phyloP scores from a whole-genome alignment of 2,888 invertebrate genomes.

The Pseudolycoriella hygida region DNA sequence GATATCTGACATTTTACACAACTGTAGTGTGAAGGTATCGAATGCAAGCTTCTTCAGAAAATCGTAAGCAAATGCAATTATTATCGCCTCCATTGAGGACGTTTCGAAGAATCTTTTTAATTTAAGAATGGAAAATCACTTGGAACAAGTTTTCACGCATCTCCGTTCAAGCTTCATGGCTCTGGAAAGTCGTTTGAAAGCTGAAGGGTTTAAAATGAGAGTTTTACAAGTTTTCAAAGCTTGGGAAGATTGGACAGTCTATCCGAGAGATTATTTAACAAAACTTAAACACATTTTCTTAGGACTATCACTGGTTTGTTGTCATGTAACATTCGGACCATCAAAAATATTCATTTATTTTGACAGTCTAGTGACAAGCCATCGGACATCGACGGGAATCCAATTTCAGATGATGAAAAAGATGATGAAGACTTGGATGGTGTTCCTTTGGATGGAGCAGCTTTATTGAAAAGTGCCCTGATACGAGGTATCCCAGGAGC shows the following conservation, averaged over 20 bases:
- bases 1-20: slow-evolving; percentile 91
- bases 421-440: slow-evolving; percentile 53
- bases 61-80: slow-evolving; percentile 39
- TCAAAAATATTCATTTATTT: background rate
- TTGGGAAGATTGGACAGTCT: slow-evolving; percentile 97
- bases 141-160: slow-evolving; percentile 59
- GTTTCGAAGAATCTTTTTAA: too few relatives aligned
- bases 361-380: slow-evolving; percentile 16
- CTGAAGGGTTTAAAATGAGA: slow-evolving; percentile 88
- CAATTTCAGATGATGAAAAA: slow-evolving; percentile 32
- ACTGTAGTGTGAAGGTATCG: slow-evolving; percentile 88
- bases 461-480: slow-evolving; percentile 53
- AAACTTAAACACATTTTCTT: slow-evolving; percentile 80
- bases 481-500: slow-evolving; percentile 25
- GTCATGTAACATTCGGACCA: slow-evolving; percentile 13
- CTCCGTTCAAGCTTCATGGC: slow-evolving; percentile 52
- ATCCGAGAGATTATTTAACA: slow-evolving; percentile 80
- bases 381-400: slow-evolving; percentile 31
- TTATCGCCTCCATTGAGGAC: too few relatives aligned
- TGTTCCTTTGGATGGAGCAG: slow-evolving; percentile 64
- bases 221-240: slow-evolving; percentile 81
- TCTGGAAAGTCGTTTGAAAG: slow-evolving; percentile 71
- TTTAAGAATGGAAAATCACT: slow-evolving; percentile 62
- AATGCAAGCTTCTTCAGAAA: slow-evolving; percentile 87
- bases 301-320: slow-evolving; percentile 36